A percentile compares a stretch with the other conserved stretches of the same genome.
These are phyloP conservation scores for Anniella stebbinsi DNA, from an alignment of 2,797 vertebrate species.

Conservation along the genomic window DNA sequence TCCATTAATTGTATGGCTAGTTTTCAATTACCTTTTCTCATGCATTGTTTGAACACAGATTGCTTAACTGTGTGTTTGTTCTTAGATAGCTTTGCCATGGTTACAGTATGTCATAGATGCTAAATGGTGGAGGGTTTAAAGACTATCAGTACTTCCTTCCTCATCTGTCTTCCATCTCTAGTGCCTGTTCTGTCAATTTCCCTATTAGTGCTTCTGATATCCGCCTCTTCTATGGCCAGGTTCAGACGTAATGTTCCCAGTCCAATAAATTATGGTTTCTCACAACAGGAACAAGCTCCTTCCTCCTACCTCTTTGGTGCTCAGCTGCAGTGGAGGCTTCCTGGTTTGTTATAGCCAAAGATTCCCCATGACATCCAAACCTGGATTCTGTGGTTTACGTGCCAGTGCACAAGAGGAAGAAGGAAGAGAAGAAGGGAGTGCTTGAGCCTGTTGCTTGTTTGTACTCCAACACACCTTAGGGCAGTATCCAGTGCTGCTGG, in stretches of 20 bases:
- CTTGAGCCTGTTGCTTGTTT: not conserved
- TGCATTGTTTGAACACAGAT: not conserved
- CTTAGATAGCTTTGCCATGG: not conserved
- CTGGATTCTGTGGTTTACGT: not conserved
- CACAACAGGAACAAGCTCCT: not conserved
- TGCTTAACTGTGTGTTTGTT: not conserved
- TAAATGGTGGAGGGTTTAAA: constrained; percentile 11
- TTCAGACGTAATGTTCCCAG: not conserved
- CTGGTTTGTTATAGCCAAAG: not conserved
- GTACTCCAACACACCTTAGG: not conserved
- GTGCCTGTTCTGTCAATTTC: not conserved
- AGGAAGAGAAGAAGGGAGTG: not conserved
- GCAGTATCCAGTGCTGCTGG: too few species aligned
- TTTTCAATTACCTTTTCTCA: constrained; percentile 12
- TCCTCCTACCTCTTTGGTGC: not conserved
- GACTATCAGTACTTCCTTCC: constrained; percentile 11
- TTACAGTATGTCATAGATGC: accelerated
- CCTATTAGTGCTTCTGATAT: not conserved
- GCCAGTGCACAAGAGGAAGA: too few species aligned
- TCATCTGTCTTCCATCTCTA: not conserved
- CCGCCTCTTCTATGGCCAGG: not conserved
- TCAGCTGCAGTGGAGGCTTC: not conserved
- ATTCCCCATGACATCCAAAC: not conserved
- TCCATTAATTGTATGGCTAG: not conserved
- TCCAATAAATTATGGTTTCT: not conserved